Percentiles rank a stretch among this genome's conserved stretches.
phyloP scores from a whole-genome alignment of 2,113 vertebrate species.

The Hiodon tergisus region DNA sequence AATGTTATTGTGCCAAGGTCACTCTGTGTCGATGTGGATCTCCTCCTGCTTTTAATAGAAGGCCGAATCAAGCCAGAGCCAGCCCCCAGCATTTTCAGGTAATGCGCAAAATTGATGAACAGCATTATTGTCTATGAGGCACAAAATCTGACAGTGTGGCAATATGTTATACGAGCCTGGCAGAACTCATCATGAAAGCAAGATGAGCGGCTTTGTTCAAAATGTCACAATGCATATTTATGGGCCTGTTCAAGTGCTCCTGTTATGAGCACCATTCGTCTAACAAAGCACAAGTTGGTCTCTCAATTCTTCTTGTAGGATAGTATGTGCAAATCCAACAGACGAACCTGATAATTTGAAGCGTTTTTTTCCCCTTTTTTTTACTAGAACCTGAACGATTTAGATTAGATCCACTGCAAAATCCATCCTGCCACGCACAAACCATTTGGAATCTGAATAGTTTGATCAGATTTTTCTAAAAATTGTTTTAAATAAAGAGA shows the following conservation, averaged over 20 bases:
- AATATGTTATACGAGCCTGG: constrained; percentile 64
- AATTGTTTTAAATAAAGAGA: neutral
- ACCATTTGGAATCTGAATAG: neutral
- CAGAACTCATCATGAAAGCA: constrained; percentile 68
- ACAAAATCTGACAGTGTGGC: constrained; percentile 66
- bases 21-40: neutral
- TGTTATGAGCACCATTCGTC: constrained; percentile 64
- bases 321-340: constrained; percentile 6
- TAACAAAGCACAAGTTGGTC: constrained; percentile 27
- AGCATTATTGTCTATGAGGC: constrained; percentile 64
- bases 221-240: constrained; percentile 80
- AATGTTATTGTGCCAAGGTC: neutral
- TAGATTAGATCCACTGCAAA: neutral
- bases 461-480: neutral
- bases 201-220: constrained; percentile 71
- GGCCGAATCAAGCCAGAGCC: constrained; percentile 47
- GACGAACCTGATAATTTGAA: constrained; percentile 8
- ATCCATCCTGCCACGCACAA: neutral
- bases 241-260: constrained; percentile 58
- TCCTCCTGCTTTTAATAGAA: constrained; percentile 41
- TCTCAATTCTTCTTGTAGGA: constrained; percentile 50
- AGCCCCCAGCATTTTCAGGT: constrained; percentile 59
- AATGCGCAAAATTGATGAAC: constrained; percentile 64
- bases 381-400: neutral
- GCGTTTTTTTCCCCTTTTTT: neutral